Evolutionary conservation across 2,888 invertebrate genomes (phyloP).

Genomic region (Aphrophora alni): DNA sequence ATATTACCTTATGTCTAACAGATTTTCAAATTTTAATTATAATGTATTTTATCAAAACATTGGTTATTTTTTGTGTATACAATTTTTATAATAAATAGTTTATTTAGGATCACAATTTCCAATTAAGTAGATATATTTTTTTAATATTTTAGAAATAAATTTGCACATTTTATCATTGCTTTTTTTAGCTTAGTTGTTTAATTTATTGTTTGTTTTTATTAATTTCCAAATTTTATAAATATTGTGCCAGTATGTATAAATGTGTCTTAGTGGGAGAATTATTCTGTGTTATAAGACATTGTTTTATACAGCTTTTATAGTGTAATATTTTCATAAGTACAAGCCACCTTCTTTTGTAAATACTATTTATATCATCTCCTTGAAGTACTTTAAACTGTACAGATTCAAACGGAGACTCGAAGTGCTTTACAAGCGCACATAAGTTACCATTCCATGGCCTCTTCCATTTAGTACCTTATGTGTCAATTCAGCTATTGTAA

Average conservation of each 20-base stretch:
- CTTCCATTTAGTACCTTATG: slow-evolving; percentile 9
- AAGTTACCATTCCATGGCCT: slow-evolving; percentile 35
- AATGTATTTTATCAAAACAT: neutral
- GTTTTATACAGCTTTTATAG: neutral
- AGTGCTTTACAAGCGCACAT: slow-evolving; percentile 25
- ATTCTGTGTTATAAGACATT: neutral
- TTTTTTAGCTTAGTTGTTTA: neutral
- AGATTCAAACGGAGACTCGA: neutral
- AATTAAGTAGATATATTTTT: too few relatives aligned
- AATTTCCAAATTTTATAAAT: neutral
- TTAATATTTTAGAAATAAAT: neutral
- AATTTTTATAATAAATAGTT: too few relatives aligned
- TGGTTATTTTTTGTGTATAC: neutral
- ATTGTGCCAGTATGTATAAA: slow-evolving; percentile 1
- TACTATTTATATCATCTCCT: neutral
- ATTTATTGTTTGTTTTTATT: neutral
- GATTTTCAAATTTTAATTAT: neutral
- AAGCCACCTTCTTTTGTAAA: neutral
- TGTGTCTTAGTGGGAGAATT: neutral
- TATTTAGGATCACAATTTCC: too few relatives aligned
- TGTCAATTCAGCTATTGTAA: neutral
- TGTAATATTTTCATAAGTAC: neutral
- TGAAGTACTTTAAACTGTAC: neutral
- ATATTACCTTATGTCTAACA: neutral
- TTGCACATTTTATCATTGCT: neutral